Percentiles rank a stretch among this genome's conserved stretches.
These are phyloP conservation scores for Frankliniella fusca DNA, from an alignment of 2,888 invertebrate species.

Conservation along the genomic window DNA sequence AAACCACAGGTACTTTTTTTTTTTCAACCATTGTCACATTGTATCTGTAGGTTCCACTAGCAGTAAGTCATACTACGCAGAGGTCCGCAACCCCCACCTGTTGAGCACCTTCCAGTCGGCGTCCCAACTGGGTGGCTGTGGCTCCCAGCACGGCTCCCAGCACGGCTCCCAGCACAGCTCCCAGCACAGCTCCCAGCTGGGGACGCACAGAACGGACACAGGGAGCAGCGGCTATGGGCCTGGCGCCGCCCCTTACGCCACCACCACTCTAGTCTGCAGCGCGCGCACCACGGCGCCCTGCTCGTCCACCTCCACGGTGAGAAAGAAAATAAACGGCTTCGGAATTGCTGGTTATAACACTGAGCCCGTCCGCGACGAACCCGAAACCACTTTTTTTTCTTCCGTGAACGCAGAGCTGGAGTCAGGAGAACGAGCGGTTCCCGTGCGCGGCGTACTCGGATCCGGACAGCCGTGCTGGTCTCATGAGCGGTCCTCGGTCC, in stretches of 20 bases:
- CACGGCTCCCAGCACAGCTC: not conserved
- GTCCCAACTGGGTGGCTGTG: not conserved
- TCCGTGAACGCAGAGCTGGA: not conserved
- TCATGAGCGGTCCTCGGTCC: not conserved
- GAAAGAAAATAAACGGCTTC: not conserved
- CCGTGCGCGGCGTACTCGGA: slow-evolving; percentile 9
- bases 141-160: not conserved
- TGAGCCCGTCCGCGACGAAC: no score
- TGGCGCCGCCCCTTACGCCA: not conserved
- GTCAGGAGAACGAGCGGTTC: slow-evolving; percentile 6
- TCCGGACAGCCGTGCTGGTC: not conserved
- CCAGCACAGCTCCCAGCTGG: not conserved
- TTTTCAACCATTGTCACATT: not conserved
- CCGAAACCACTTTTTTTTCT: not conserved
- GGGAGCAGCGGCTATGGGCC: not conserved
- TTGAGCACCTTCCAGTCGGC: slow-evolving; percentile 37
- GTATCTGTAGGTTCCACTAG: not conserved
- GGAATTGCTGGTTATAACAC: no score
- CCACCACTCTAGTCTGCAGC: slow-evolving; percentile 24
- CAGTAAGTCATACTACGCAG: slow-evolving; percentile 58
- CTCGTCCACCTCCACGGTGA: slow-evolving; percentile 5
- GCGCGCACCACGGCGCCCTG: slow-evolving; percentile 18
- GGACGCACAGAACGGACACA: not conserved
- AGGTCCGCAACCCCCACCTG: slow-evolving; percentile 53
- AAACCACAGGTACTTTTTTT: no score